These are phyloP conservation scores for Stomorhina lunata DNA, from an alignment of 2,888 invertebrate species.

Conservation along the genomic window DNA sequence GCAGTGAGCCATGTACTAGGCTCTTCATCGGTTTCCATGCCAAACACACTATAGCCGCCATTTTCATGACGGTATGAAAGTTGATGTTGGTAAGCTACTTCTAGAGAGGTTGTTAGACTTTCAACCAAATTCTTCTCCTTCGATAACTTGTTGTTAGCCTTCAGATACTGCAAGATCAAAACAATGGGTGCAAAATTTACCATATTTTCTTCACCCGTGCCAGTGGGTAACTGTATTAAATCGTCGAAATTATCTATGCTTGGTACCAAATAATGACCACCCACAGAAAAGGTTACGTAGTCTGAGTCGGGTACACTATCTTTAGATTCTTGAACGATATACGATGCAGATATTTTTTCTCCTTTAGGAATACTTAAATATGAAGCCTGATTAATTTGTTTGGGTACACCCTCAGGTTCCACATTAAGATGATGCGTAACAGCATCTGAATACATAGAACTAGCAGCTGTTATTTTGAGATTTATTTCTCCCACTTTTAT, in stretches of 20 bases:
- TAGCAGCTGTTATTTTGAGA: conserved; percentile 85
- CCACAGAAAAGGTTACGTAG: conserved; percentile 81
- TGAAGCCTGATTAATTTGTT: conserved; percentile 68
- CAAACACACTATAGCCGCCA: conserved; percentile 90
- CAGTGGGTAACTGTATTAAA: conserved; percentile 89
- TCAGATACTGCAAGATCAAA: conserved; percentile 91
- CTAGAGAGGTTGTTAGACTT: conserved; percentile 79
- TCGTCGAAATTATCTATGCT: conserved; percentile 84
- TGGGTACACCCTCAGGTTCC: conserved; percentile 86
- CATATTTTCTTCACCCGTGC: conserved; percentile 96
- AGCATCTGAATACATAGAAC: conserved; percentile 80
- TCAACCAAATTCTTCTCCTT: conserved; percentile 63
- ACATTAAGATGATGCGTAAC: conserved; percentile 84
- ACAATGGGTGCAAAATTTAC: conserved; percentile 94
- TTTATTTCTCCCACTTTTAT: conserved; percentile 84
- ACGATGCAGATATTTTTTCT: background rate
- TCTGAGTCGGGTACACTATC: conserved; percentile 82
- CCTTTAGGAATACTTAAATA: conserved; percentile 25
- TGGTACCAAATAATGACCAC: conserved; percentile 81
- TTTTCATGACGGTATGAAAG: conserved; percentile 85
- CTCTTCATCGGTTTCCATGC: conserved; percentile 81
- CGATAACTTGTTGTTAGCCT: conserved; percentile 74
- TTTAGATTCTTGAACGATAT: conserved; percentile 82
- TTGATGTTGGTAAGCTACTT: conserved; percentile 86
- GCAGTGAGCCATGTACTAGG: conserved; percentile 92